A percentile compares a stretch with the other conserved stretches of the same genome.
Conservation (phyloP, 2,113 vertebrate species). For the Phylloscopus whistleri region DNA sequence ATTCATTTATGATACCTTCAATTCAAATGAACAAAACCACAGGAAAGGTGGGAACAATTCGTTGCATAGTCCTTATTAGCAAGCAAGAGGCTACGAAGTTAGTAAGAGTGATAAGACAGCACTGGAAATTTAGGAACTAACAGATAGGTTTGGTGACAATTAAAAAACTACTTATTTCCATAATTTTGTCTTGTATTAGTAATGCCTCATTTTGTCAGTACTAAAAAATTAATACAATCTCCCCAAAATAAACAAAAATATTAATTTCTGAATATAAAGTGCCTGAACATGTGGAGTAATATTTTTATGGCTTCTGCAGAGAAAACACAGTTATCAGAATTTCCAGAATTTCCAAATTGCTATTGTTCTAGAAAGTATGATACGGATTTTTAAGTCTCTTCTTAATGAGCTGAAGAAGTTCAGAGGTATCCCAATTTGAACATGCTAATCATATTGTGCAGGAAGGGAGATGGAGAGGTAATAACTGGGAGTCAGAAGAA, state of each 20-base stretch:
- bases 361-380: not conserved
- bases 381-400: not conserved
- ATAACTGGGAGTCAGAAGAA: not conserved
- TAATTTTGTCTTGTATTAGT: not conserved
- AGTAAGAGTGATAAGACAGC: not conserved
- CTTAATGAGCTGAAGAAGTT: not conserved
- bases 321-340: not conserved
- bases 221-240: not conserved
- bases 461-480: not conserved
- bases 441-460: not conserved
- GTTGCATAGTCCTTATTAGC: not conserved
- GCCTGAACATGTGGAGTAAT: accelerated
- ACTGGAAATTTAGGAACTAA: not conserved
- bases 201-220: not conserved
- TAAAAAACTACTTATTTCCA: not conserved
- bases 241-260: not conserved
- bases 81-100: not conserved
- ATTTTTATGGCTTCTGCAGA: not conserved
- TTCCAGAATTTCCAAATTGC: not conserved
- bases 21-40: not conserved
- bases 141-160: not conserved
- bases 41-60: not conserved
- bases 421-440: not conserved
- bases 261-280: not conserved
- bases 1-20: not conserved